A percentile compares a stretch with the other conserved stretches of the same genome.
Conservation (phyloP, 1,140 invertebrate genomes). For the Arion vulgaris region DNA sequence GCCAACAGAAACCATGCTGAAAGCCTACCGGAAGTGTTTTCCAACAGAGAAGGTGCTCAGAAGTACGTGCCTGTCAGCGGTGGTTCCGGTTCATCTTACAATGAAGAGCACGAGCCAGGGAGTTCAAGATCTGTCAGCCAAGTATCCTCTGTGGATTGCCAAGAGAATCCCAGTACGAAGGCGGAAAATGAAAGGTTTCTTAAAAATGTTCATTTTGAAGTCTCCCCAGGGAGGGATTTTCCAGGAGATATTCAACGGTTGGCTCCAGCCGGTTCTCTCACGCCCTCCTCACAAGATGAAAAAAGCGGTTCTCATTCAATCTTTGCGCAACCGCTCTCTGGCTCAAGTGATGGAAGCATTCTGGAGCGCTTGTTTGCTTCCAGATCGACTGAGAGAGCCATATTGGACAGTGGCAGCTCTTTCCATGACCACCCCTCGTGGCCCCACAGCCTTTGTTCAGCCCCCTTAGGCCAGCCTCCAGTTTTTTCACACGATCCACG, state of each 20-base stretch:
- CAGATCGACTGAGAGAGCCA: slow-evolving; percentile 7
- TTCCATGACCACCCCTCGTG: slow-evolving; percentile 10
- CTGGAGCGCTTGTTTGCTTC: slow-evolving; percentile 3
- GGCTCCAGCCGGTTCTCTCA: slow-evolving; percentile 6
- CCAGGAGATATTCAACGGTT: background rate
- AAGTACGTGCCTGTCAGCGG: background rate
- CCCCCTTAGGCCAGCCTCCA: background rate
- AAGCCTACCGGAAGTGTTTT: background rate
- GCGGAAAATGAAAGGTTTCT: background rate
- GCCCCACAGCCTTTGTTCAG: slow-evolving; percentile 13
- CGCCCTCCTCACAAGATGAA: slow-evolving; percentile 1
- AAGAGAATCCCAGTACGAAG: background rate
- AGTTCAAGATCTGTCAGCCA: background rate
- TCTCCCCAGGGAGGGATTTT: background rate
- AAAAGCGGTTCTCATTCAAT: background rate
- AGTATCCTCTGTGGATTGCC: background rate
- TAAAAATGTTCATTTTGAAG: background rate
- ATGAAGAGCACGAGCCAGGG: background rate
- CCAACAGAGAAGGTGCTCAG: background rate
- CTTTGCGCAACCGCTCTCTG: background rate
- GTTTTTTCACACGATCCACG: slow-evolving; percentile 6
- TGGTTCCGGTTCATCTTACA: background rate
- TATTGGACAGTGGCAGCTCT: background rate
- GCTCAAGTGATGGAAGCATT: slow-evolving; percentile 33
- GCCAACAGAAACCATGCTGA: background rate